Conservation (phyloP, 2,113 vertebrate genomes). For the Porphyrio hochstetteri region DNA sequence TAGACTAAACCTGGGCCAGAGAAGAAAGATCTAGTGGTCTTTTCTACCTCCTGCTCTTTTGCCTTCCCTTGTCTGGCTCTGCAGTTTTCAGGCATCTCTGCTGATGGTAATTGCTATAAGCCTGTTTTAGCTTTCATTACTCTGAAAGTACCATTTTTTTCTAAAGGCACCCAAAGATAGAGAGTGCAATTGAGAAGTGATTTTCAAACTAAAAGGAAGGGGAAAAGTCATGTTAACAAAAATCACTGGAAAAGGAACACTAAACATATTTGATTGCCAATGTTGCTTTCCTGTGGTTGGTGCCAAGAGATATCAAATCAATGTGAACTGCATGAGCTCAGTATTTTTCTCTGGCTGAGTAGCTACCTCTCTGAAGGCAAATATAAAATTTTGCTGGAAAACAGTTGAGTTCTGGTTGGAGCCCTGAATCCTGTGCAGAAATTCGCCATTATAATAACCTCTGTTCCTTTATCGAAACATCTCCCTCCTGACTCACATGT, state of each 20-base stretch:
- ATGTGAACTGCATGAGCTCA: not conserved
- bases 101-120: not conserved
- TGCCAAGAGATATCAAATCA: not conserved
- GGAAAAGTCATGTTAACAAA: conserved; percentile 5
- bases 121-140: not conserved
- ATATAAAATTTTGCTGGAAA: not conserved
- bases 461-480: not conserved
- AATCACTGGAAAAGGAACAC: not conserved
- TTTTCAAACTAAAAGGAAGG: conserved; percentile 2
- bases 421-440: not conserved
- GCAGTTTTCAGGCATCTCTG: not conserved
- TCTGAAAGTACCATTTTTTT: not conserved
- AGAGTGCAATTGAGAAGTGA: not conserved
- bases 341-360: not conserved
- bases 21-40: not conserved
- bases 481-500: not conserved
- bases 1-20: not conserved
- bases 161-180: not conserved
- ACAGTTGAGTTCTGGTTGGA: not conserved
- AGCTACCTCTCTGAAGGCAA: not conserved
- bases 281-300: not conserved
- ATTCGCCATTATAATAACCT: not conserved
- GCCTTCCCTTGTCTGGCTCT: not conserved
- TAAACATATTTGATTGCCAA: not conserved
- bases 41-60: not conserved